These are phyloP conservation scores for Cryptophagus acutangulus DNA, from an alignment of 2,888 invertebrate genomes.

Conservation along the genomic window DNA sequence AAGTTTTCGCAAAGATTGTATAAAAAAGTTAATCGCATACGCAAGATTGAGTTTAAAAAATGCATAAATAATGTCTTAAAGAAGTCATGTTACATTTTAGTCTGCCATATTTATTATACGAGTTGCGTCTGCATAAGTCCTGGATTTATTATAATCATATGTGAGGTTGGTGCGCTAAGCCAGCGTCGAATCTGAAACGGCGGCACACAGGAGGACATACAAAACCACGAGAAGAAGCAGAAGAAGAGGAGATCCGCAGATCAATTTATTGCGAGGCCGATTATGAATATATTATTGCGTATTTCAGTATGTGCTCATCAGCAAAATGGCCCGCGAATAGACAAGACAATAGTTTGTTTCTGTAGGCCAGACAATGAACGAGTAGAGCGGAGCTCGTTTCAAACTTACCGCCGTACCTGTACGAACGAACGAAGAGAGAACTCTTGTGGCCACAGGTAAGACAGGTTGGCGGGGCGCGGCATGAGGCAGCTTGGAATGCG, in stretches of 20 bases:
- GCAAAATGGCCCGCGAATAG: constrained; percentile 41
- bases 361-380: constrained; percentile 43
- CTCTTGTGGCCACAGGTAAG: constrained; percentile 34
- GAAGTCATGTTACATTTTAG: constrained; percentile 40
- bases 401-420: constrained; percentile 42
- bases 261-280: constrained; percentile 35
- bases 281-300: constrained; percentile 44
- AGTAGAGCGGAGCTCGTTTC: constrained; percentile 32
- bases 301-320: constrained; percentile 40
- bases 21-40: constrained; percentile 21
- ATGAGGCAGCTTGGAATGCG: constrained; percentile 47
- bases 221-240: too few species aligned
- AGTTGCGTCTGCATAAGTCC: constrained; percentile 36
- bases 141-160: constrained; percentile 39
- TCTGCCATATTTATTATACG: constrained; percentile 37
- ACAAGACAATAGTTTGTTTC: constrained; percentile 47
- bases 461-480: constrained; percentile 42
- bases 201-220: too few species aligned
- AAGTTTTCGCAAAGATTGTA: too few species aligned
- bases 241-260: constrained; percentile 23
- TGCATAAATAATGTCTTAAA: constrained; percentile 34
- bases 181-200: constrained; percentile 17
- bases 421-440: too few species aligned
- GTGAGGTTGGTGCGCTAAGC: constrained; percentile 26
- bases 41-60: constrained; percentile 33